Evolutionary conservation across 2,113 vertebrate species (phyloP).

Genomic region (Oreochromis tanganicae): DNA sequence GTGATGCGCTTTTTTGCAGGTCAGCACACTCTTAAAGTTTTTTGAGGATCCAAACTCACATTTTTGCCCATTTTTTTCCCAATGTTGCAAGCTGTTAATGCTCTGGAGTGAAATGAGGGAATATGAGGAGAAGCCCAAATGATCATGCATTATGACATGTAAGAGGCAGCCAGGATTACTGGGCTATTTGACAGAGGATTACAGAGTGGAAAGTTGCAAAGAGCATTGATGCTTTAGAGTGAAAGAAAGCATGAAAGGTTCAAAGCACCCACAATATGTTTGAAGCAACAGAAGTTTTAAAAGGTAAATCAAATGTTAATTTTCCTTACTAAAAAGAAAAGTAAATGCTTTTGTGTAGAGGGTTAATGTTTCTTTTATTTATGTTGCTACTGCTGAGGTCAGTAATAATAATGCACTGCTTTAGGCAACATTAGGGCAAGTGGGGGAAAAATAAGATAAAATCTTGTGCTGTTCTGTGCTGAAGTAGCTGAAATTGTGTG

Average conservation of each 20-base stretch:
- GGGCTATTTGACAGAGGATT: conserved; percentile 68
- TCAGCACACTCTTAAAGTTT: background rate
- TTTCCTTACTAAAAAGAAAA: background rate
- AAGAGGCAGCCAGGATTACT: conserved; percentile 67
- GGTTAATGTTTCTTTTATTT: background rate
- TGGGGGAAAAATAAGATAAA: background rate
- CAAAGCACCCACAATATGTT: background rate
- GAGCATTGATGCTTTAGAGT: conserved; percentile 61
- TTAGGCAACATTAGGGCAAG: background rate
- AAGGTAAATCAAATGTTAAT: background rate
- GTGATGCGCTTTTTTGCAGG: background rate
- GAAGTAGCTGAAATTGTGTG: background rate
- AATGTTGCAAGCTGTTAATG: conserved; percentile 22
- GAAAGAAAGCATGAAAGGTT: conserved; percentile 36
- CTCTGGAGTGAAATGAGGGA: conserved; percentile 40
- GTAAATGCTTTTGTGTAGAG: background rate
- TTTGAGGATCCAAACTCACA: background rate
- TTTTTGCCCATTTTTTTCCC: background rate
- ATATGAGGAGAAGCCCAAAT: conserved; percentile 59
- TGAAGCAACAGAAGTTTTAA: background rate
- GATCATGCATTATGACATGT: conserved; percentile 63
- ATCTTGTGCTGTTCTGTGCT: background rate
- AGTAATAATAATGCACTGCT: background rate
- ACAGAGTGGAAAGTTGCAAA: conserved; percentile 69
- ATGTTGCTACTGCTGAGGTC: background rate